A percentile compares a stretch with the other conserved stretches of the same genome.
Evolutionary conservation across 2,888 invertebrate species (phyloP).

Genomic region (Caenorhabditis sulstoni): DNA sequence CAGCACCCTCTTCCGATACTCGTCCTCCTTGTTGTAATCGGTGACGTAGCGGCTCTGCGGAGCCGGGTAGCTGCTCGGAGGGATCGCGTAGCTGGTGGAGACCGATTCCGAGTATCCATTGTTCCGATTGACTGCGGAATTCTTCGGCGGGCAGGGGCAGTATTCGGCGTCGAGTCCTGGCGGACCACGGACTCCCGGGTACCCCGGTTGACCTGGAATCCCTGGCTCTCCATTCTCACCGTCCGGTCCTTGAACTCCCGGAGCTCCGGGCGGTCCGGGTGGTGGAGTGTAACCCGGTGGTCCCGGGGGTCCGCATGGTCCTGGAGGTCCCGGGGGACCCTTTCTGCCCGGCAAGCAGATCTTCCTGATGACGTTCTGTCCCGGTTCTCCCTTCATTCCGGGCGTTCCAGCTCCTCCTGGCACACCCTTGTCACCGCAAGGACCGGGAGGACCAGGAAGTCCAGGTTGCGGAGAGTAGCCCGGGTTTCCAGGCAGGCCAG

Average conservation of each 20-base stretch:
- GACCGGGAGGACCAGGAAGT: conserved; percentile 39
- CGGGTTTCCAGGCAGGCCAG: conserved; percentile 41
- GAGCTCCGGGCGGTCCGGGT: conserved; percentile 56
- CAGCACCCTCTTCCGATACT: conserved; percentile 55
- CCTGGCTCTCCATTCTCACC: conserved; percentile 54
- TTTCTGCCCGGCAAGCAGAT: conserved; percentile 44
- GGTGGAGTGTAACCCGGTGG: conserved; percentile 60
- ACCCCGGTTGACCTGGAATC: conserved; percentile 39
- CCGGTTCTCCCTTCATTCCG: conserved; percentile 49
- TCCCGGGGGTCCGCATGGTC: conserved; percentile 52
- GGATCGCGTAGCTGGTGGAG: conserved; percentile 24
- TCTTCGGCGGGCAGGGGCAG: conserved; percentile 62
- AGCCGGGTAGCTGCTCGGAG: neutral
- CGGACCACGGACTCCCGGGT: conserved; percentile 46
- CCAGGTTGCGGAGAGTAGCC: conserved; percentile 41
- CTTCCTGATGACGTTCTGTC: conserved; percentile 36
- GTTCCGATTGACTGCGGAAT: conserved; percentile 21
- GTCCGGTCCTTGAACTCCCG: conserved; percentile 42
- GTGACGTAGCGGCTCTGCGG: conserved; percentile 19
- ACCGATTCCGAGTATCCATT: conserved; percentile 17
- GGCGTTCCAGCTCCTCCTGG: conserved; percentile 42
- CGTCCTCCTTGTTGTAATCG: conserved; percentile 48
- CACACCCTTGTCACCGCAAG: conserved; percentile 30
- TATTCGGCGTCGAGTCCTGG: conserved; percentile 62
- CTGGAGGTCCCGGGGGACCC: conserved; percentile 47